Evolutionary conservation across 2,113 vertebrate genomes (phyloP).

Genomic region (Sinosuthora webbiana): DNA sequence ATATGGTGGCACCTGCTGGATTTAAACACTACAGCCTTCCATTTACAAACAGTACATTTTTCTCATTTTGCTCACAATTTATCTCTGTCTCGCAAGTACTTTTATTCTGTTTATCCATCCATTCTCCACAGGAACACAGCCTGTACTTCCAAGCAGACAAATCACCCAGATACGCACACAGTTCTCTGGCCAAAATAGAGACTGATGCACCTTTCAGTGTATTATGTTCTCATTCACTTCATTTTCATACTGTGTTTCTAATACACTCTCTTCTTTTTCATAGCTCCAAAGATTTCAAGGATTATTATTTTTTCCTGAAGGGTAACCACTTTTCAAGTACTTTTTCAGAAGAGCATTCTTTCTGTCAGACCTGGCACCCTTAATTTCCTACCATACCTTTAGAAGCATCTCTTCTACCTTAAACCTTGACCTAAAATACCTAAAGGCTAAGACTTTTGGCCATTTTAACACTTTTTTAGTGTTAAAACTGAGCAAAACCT

Average conservation of each 20-base stretch:
- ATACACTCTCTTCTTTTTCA: background rate
- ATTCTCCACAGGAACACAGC: background rate
- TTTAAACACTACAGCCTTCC: background rate
- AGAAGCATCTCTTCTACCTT: background rate
- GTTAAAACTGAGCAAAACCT: background rate
- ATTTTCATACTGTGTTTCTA: background rate
- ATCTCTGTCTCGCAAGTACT: background rate
- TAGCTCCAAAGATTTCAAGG: background rate
- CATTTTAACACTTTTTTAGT: background rate
- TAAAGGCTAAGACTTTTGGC: background rate
- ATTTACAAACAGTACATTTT: background rate
- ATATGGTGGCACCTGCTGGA: background rate
- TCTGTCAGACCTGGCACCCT: background rate
- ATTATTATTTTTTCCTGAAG: background rate
- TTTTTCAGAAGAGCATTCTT: background rate
- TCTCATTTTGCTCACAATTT: background rate
- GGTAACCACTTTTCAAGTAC: background rate
- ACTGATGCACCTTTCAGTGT: background rate
- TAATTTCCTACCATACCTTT: background rate
- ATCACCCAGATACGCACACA: background rate
- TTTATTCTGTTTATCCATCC: background rate
- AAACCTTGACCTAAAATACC: background rate
- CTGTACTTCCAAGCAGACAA: background rate
- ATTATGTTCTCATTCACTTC: background rate
- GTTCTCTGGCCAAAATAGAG: background rate